A percentile compares a stretch with the other conserved stretches of the same genome.
phyloP scores from a whole-genome alignment of 2,113 vertebrate species.

The Alouatta palliata region DNA sequence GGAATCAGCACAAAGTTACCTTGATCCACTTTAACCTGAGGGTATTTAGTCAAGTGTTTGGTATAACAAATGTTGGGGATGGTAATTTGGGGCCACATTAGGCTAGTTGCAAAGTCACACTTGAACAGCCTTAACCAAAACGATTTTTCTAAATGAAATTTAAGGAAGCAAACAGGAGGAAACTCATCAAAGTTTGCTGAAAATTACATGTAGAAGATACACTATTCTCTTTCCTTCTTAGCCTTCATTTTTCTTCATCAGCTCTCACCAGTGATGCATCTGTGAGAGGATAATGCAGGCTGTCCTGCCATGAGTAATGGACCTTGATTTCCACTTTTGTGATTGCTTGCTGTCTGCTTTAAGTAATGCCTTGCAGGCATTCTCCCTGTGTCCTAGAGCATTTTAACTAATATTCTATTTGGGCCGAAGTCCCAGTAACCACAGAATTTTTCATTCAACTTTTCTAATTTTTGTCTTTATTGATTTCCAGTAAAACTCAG shows the following conservation, averaged over 20 bases:
- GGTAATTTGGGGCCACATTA: not conserved
- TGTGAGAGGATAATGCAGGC: slow-evolving; percentile 25
- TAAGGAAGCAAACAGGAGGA: not conserved
- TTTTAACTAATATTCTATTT: slow-evolving; percentile 36
- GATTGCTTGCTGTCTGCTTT: not conserved
- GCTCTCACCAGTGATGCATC: not conserved
- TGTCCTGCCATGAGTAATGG: slow-evolving; percentile 37
- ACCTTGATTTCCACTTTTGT: slow-evolving; percentile 22
- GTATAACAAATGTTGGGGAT: not conserved
- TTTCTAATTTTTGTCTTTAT: slow-evolving; percentile 37
- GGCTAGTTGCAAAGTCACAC: slow-evolving; percentile 24
- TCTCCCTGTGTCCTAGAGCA: not conserved
- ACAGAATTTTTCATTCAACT: slow-evolving; percentile 8
- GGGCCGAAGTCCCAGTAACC: not conserved
- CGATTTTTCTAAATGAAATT: slow-evolving; percentile 52
- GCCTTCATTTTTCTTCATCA: slow-evolving; percentile 49
- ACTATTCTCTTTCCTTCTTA: not conserved
- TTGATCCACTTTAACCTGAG: slow-evolving; percentile 7
- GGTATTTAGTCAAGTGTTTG: slow-evolving; percentile 45
- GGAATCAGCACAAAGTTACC: not conserved
- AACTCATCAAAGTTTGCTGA: slow-evolving; percentile 11
- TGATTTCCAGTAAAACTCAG: slow-evolving; percentile 33
- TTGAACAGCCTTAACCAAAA: not conserved
- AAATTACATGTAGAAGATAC: slow-evolving; percentile 37
- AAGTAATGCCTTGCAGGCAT: not conserved